Evolutionary conservation across 2,888 invertebrate species (phyloP).

Genomic region (Stenoptilia bipunctidactyla): DNA sequence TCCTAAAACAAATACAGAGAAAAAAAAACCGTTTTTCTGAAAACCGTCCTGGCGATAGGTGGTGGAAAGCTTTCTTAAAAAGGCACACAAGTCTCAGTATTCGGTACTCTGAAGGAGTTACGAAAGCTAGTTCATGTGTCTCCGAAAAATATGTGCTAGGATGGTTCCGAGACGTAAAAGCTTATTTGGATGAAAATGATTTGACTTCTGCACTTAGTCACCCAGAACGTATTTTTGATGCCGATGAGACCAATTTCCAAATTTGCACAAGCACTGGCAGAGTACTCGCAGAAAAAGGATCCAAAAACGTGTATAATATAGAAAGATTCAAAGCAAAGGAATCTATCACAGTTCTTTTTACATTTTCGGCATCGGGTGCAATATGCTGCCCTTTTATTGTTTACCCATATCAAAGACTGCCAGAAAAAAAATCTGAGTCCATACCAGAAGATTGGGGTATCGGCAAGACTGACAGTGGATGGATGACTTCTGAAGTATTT

Average conservation of each 20-base stretch:
- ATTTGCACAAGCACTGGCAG: slow-evolving; percentile 15
- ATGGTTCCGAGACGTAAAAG: slow-evolving; percentile 14
- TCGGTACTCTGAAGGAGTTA: slow-evolving; percentile 14
- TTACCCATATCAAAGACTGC: slow-evolving; percentile 20
- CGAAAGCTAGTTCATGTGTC: slow-evolving; percentile 15
- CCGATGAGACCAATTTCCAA: slow-evolving; percentile 16
- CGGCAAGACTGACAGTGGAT: slow-evolving; percentile 12
- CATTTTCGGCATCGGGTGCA: slow-evolving; percentile 19
- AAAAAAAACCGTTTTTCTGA: no score
- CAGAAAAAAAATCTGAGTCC: slow-evolving; percentile 17
- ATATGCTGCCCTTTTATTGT: slow-evolving; percentile 19
- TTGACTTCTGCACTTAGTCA: neutral
- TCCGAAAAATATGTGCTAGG: slow-evolving; percentile 15
- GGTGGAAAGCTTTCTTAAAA: slow-evolving; percentile 13
- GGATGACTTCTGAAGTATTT: slow-evolving; percentile 24
- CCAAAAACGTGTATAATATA: slow-evolving; percentile 19
- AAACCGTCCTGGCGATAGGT: slow-evolving; percentile 13
- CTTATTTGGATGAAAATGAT: neutral
- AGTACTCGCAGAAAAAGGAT: slow-evolving; percentile 16
- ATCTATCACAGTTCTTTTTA: slow-evolving; percentile 21
- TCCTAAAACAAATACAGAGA: no score
- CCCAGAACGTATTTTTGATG: slow-evolving; percentile 15
- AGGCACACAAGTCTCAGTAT: slow-evolving; percentile 11
- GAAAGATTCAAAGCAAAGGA: slow-evolving; percentile 18
- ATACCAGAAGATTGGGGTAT: slow-evolving; percentile 19